Base-by-base conservation (phyloP, 2,888 invertebrate species). In the Pristionchus entomophagus region DNA sequence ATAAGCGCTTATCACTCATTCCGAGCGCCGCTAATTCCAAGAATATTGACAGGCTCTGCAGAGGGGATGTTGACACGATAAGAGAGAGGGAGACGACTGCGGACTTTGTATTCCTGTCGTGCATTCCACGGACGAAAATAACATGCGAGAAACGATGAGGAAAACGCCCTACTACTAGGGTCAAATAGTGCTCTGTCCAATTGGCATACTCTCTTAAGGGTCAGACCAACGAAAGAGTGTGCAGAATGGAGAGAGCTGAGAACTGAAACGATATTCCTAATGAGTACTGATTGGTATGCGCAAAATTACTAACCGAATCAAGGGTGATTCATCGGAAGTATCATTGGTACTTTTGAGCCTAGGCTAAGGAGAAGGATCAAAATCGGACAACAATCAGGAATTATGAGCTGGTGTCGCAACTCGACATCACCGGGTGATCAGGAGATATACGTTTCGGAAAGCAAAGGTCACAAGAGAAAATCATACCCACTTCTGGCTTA, bases 271-370 rank as follows among this genome's bases (percentile, higher is more conserved):
- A n/a, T n/a, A n/a, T 51, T 51, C 29, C 32, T 17, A 6, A 29
- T 26, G 17, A 51, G 32, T 29, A 59, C 32, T 59, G 59, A 59
- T 29, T 29, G 59, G 59, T 59, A 14, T 59, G 59, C 59, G 59
- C 29, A 29, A 59, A 59, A n/a, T n/a, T n/a, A n/a, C n/a, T n/a
- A n/a, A n/a, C n/a, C n/a, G 65, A 65, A 65, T 65, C 73, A 73
- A 32, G 17, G 2, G 73, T 73, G 73, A 73, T 73, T 73, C 73
- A 73, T 45, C 65, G 1, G n/a, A n/a, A n/a, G n/a, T n/a, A n/a
- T n/a, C n/a, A n/a, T n/a, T n/a, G n/a, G n/a, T n/a, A n/a, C n/a
- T n/a, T n/a, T n/a, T n/a, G n/a, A n/a, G n/a, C n/a, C n/a, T n/a
- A n/a, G n/a, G n/a, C n/a, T n/a, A n/a, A n/a, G n/a, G n/a, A n/a